These are phyloP conservation scores for Myotis davidii DNA, from an alignment of 2,113 vertebrate species.

Conservation along the genomic window DNA sequence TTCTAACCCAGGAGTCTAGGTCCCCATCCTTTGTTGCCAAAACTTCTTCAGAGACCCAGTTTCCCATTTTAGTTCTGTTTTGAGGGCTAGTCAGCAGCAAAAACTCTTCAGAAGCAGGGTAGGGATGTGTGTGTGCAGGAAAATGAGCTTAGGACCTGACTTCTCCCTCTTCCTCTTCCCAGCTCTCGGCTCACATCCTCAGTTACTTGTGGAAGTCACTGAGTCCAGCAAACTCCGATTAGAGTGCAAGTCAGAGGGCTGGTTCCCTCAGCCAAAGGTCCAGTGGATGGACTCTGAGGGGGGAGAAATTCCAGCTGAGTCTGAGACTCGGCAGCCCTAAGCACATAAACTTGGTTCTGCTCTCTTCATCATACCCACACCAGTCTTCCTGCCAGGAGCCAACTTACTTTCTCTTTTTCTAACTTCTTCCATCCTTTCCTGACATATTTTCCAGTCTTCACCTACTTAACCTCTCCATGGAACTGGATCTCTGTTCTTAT, in stretches of 20 bases:
- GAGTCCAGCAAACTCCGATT: background rate
- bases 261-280: background rate
- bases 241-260: background rate
- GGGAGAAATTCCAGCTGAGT: background rate
- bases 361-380: background rate
- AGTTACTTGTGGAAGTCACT: background rate
- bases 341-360: accelerated
- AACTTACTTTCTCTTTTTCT: background rate
- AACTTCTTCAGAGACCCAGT: background rate
- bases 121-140: background rate
- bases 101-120: background rate
- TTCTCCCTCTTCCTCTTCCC: background rate
- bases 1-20: background rate
- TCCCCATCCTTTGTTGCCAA: background rate
- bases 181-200: constrained; percentile 15
- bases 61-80: too few relatives aligned
- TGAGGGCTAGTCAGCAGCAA: background rate
- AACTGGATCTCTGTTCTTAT: background rate
- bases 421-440: background rate
- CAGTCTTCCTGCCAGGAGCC: background rate
- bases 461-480: background rate
- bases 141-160: background rate
- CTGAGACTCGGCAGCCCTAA: background rate
- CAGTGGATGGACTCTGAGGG: background rate
- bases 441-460: background rate